phyloP scores from a whole-genome alignment of 2,888 invertebrate genomes.

The Euplagia quadripunctaria region DNA sequence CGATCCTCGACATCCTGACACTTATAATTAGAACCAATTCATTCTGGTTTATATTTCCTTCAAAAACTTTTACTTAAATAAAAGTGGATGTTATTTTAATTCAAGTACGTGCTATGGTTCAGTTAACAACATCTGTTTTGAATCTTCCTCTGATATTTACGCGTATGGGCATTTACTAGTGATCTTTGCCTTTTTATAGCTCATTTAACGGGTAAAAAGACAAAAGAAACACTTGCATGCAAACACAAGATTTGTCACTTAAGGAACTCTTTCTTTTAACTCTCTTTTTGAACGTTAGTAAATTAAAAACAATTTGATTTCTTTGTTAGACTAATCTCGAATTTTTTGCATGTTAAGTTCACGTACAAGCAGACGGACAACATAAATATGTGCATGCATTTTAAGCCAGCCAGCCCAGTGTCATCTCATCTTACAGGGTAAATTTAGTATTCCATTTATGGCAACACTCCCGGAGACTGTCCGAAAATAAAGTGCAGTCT shows the following conservation, averaged over 20 bases:
- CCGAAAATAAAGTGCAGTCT: conserved; percentile 80
- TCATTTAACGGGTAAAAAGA: conserved; percentile 12
- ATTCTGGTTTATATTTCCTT: conserved; percentile 23
- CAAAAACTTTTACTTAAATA: conserved; percentile 20
- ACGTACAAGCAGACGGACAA: background rate
- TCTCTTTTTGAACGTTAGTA: no score
- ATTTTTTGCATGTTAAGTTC: background rate
- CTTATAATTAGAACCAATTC: background rate
- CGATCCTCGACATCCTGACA: conserved; percentile 21
- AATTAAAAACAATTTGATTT: background rate
- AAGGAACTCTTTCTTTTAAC: background rate
- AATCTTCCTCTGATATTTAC: conserved; percentile 19
- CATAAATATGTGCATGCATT: conserved; percentile 1
- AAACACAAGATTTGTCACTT: background rate
- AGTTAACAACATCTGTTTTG: conserved; percentile 35
- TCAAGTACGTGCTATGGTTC: conserved; percentile 18
- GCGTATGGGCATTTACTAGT: conserved; percentile 12
- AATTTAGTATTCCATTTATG: conserved; percentile 69
- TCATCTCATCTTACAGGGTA: conserved; percentile 65
- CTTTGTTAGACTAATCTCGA: no score
- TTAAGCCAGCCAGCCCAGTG: conserved; percentile 38
- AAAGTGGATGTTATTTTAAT: conserved; percentile 22
- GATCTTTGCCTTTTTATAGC: conserved; percentile 32
- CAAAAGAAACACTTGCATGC: background rate
- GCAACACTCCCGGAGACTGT: conserved; percentile 77